Conservation (phyloP, 1,140 invertebrate genomes). For the Holcopasites calliopsidis region DNA sequence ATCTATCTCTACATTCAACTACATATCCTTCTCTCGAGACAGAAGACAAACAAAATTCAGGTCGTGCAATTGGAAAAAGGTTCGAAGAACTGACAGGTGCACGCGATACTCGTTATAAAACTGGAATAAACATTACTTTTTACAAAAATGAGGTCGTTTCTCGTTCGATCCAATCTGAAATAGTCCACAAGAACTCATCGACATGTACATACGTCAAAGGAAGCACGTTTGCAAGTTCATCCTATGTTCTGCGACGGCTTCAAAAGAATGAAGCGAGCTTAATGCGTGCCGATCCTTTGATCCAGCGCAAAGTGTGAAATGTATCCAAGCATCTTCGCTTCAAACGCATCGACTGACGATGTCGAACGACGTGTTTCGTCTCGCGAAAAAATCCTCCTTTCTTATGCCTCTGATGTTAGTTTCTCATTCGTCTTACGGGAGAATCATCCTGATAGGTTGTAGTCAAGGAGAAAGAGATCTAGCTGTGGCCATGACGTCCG, state of each 20-base stretch:
- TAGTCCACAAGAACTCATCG: background rate
- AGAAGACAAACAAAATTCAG: background rate
- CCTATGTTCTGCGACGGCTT: too few relatives aligned
- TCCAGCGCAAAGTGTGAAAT: background rate
- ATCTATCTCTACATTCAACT: too few relatives aligned
- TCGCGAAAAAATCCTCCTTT: background rate
- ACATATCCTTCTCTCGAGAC: too few relatives aligned
- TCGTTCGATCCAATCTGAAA: too few relatives aligned
- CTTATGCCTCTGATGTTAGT: too few relatives aligned
- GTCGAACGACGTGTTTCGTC: conserved; percentile 10
- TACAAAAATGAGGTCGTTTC: too few relatives aligned
- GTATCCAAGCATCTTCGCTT: background rate
- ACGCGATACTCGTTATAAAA: background rate
- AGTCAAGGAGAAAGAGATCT: background rate
- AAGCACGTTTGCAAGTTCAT: too few relatives aligned
- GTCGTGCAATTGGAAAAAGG: too few relatives aligned
- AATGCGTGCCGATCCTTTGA: conserved; percentile 19
- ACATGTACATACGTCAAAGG: too few relatives aligned
- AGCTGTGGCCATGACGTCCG: conserved; percentile 38
- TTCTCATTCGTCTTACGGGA: too few relatives aligned
- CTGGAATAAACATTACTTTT: too few relatives aligned
- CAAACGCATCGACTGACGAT: background rate
- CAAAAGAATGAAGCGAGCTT: conserved; percentile 13
- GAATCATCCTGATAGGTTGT: too few relatives aligned
- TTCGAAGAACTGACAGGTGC: background rate